phyloP scores from a whole-genome alignment of 2,113 vertebrate genomes.

The Forbesichthys agassizii region DNA sequence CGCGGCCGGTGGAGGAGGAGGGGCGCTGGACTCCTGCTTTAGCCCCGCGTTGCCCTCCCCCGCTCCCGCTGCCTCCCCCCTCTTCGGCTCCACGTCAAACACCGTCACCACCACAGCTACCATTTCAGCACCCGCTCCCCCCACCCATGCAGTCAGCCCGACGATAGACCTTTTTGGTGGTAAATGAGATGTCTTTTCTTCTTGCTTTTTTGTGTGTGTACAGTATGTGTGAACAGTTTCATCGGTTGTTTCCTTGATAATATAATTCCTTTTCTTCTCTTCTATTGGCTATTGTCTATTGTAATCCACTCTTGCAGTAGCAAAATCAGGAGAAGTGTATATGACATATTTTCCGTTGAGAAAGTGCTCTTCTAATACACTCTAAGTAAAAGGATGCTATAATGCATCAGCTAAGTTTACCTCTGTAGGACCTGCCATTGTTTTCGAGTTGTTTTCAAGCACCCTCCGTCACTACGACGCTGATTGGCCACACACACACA shows the following conservation, averaged over 20 bases:
- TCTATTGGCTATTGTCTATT: background rate
- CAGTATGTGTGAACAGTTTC: too few species aligned
- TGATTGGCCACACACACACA: too few species aligned
- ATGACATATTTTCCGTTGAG: too few species aligned
- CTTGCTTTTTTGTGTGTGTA: too few species aligned
- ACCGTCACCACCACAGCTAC: conserved; percentile 85
- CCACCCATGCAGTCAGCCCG: conserved; percentile 77
- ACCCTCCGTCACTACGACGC: too few species aligned
- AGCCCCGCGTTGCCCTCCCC: conserved; percentile 53
- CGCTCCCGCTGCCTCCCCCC: conserved; percentile 46
- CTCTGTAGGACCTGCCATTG: too few species aligned
- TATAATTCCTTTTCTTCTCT: background rate
- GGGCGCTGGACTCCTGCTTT: conserved; percentile 65
- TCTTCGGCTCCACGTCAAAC: conserved; percentile 55
- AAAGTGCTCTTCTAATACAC: background rate
- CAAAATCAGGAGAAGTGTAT: too few species aligned
- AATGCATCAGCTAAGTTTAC: too few species aligned
- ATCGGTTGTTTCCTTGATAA: background rate
- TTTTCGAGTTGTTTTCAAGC: too few species aligned
- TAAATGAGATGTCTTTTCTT: conserved; percentile 71
- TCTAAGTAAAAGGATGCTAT: too few species aligned
- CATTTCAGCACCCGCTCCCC: conserved; percentile 81
- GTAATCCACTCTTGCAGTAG: too few species aligned
- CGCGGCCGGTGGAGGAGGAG: conserved; percentile 76
- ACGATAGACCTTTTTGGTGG: conserved; percentile 96